Conservation (phyloP, 1,140 invertebrate genomes). For the Psix sp. region DNA sequence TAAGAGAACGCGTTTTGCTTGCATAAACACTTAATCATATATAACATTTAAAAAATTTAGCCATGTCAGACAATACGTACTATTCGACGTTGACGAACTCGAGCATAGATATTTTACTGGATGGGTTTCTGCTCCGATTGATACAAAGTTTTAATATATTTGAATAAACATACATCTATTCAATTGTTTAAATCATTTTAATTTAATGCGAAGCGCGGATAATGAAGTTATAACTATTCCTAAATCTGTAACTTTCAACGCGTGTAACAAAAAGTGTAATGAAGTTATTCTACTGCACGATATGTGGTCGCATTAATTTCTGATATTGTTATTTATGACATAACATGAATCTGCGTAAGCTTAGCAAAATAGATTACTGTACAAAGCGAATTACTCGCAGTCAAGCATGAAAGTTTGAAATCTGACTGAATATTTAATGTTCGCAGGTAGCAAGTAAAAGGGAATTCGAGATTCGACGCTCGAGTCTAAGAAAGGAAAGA, state of each 20-base stretch:
- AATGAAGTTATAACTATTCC: conserved; percentile 9
- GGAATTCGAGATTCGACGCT: conserved; percentile 47
- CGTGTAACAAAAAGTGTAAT: conserved; percentile 13
- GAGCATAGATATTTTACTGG: conserved; percentile 1
- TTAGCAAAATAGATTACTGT: conserved; percentile 47
- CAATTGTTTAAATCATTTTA: no score
- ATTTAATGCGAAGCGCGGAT: background rate
- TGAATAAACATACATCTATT: no score
- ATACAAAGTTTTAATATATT: no score
- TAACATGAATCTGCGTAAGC: conserved; percentile 28
- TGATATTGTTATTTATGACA: conserved; percentile 33
- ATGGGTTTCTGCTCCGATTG: no score
- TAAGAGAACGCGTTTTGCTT: conserved; percentile 17
- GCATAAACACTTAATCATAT: conserved; percentile 11
- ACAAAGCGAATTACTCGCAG: conserved; percentile 31
- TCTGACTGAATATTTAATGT: conserved; percentile 48
- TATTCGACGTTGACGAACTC: conserved; percentile 1
- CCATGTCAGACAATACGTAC: conserved; percentile 11
- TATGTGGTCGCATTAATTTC: conserved; percentile 21
- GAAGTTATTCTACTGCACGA: conserved; percentile 11
- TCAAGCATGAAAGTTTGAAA: conserved; percentile 47
- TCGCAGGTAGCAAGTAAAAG: conserved; percentile 49
- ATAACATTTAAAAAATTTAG: conserved; percentile 15
- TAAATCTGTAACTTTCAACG: background rate
- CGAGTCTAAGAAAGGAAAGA: conserved; percentile 59